Conservation (phyloP, 2,797 vertebrate species). For the Cuculus canorus region DNA sequence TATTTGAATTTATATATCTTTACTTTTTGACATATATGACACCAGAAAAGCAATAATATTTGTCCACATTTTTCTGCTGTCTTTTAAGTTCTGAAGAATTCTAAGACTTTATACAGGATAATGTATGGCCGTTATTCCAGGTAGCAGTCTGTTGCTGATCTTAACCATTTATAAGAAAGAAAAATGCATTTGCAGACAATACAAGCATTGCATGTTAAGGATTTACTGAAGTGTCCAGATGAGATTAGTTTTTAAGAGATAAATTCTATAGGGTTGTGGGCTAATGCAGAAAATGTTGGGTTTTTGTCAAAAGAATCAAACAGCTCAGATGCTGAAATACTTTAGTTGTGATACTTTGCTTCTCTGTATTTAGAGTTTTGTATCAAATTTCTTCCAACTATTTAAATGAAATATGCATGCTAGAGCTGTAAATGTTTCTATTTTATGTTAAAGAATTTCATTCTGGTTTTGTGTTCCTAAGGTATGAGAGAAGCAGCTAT, state of each 20-base stretch:
- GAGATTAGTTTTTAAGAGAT: not conserved
- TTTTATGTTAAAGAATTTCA: not conserved
- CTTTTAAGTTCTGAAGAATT: not conserved
- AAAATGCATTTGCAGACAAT: not conserved
- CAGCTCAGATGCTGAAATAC: not conserved
- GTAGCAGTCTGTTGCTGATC: not conserved
- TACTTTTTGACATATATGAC: not conserved
- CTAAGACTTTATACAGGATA: not conserved
- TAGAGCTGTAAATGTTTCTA: not conserved
- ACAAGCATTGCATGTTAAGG: not conserved
- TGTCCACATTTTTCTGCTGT: not conserved
- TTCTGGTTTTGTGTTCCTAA: not conserved
- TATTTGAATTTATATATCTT: not conserved
- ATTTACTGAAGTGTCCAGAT: not conserved
- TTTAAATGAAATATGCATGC: not conserved
- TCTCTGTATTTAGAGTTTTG: not conserved
- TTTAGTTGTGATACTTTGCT: not conserved
- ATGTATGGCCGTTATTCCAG: not conserved
- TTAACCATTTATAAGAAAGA: not conserved
- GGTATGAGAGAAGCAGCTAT: not conserved
- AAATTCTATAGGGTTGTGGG: not conserved
- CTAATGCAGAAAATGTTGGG: not conserved
- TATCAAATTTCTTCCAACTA: not conserved
- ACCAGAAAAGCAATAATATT: not conserved
- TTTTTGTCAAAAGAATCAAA: not conserved